Evolutionary conservation across 2,797 vertebrate genomes (phyloP).

Genomic region (Lepilemur ruficaudatus): DNA sequence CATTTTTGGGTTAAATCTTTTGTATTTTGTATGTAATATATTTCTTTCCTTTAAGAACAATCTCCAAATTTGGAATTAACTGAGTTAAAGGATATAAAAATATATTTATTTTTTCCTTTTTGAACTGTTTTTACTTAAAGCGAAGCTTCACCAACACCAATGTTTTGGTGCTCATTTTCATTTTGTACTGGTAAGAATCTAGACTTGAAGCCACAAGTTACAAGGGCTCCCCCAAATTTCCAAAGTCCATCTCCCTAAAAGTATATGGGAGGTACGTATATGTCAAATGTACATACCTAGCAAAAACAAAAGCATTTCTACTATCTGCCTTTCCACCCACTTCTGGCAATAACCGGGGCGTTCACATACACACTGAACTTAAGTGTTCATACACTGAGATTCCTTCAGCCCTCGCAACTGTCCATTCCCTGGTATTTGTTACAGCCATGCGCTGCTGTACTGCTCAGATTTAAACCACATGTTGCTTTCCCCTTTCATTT

Average conservation of each 20-base stretch:
- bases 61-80: not conserved
- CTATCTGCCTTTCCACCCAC: not conserved
- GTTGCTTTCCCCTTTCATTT: conserved; percentile 80
- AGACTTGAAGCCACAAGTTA: not conserved
- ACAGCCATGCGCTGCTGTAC: conserved; percentile 57
- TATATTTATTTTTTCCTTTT: not conserved
- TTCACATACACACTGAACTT: not conserved
- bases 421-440: conserved; percentile 74
- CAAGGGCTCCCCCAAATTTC: not conserved
- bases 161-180: not conserved
- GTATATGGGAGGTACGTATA: not conserved
- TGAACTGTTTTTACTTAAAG: not conserved
- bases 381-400: conserved; percentile 26
- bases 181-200: not conserved
- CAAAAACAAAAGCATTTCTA: not conserved
- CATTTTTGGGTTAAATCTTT: not conserved
- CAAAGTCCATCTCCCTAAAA: not conserved
- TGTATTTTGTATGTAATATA: not conserved
- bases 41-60: not conserved
- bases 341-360: not conserved
- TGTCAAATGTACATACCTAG: not conserved
- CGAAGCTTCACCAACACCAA: not conserved
- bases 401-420: conserved; percentile 72
- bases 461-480: conserved; percentile 73
- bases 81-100: not conserved